Conservation (phyloP, 2,113 vertebrate genomes). For the Pangasianodon gigas region DNA sequence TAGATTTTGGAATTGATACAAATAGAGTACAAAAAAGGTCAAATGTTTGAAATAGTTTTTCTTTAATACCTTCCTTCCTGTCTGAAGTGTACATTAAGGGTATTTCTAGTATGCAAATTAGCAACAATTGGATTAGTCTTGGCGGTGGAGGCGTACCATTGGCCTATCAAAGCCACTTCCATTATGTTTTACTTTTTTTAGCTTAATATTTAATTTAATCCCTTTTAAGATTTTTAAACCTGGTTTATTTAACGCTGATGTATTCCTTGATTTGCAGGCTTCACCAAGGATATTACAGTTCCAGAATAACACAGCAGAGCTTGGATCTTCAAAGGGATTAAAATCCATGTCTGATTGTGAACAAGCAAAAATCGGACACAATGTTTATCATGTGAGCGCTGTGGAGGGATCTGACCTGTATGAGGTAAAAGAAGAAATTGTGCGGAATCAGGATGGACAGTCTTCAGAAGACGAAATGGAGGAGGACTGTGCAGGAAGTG, state of each 20-base stretch:
- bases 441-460: slow-evolving; percentile 60
- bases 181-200: background rate
- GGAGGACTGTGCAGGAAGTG: slow-evolving; percentile 57
- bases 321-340: no score
- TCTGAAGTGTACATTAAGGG: background rate
- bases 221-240: background rate
- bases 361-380: background rate
- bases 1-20: background rate
- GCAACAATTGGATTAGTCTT: background rate
- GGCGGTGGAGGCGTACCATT: background rate
- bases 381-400: background rate
- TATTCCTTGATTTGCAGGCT: background rate
- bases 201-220: background rate
- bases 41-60: background rate
- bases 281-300: background rate
- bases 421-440: background rate
- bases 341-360: background rate
- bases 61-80: background rate
- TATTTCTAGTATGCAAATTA: no score
- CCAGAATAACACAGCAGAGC: background rate
- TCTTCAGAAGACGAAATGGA: slow-evolving; percentile 80
- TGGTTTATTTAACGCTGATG: background rate
- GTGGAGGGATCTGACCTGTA: background rate
- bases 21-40: background rate
- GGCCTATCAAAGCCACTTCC: background rate